Evolutionary conservation across 2,888 invertebrate genomes (phyloP).

Genomic region (Oscheius myriophilus): DNA sequence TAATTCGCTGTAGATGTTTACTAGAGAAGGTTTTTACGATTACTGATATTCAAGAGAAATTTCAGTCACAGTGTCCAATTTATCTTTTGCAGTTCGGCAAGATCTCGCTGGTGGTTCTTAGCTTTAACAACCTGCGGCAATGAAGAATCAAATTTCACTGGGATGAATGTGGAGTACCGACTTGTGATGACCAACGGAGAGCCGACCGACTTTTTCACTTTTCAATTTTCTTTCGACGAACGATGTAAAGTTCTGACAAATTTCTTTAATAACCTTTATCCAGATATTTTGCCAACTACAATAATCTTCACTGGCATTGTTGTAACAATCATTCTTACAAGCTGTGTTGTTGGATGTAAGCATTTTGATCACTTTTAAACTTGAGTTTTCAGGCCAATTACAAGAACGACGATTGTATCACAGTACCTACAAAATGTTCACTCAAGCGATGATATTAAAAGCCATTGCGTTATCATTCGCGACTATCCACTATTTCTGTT

Average conservation of each 20-base stretch:
- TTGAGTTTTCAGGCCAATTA: slow-evolving; percentile 31
- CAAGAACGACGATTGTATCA: slow-evolving; percentile 41
- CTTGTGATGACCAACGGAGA: slow-evolving; percentile 87
- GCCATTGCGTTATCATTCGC: slow-evolving; percentile 34
- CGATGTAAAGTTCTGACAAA: neutral
- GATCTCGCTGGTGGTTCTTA: slow-evolving; percentile 94
- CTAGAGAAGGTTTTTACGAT: too few relatives aligned
- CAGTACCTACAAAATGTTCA: slow-evolving; percentile 40
- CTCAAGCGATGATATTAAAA: slow-evolving; percentile 36
- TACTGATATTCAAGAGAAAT: too few relatives aligned
- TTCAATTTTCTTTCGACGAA: slow-evolving; percentile 79
- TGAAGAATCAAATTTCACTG: slow-evolving; percentile 26
- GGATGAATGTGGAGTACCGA: slow-evolving; percentile 76
- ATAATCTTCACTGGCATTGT: slow-evolving; percentile 82
- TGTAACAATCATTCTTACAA: slow-evolving; percentile 79
- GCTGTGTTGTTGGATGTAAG: slow-evolving; percentile 77
- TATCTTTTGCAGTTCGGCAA: slow-evolving; percentile 81
- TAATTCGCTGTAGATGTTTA: too few relatives aligned
- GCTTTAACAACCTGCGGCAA: slow-evolving; percentile 82
- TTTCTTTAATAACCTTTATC: slow-evolving; percentile 34
- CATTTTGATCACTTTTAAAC: neutral
- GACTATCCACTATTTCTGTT: slow-evolving; percentile 79
- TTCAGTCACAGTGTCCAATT: too few relatives aligned
- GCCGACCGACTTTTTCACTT: slow-evolving; percentile 84
- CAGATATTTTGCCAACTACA: slow-evolving; percentile 87